Conservation (phyloP, 2,113 vertebrate genomes). For the Sisor rabdophorus region DNA sequence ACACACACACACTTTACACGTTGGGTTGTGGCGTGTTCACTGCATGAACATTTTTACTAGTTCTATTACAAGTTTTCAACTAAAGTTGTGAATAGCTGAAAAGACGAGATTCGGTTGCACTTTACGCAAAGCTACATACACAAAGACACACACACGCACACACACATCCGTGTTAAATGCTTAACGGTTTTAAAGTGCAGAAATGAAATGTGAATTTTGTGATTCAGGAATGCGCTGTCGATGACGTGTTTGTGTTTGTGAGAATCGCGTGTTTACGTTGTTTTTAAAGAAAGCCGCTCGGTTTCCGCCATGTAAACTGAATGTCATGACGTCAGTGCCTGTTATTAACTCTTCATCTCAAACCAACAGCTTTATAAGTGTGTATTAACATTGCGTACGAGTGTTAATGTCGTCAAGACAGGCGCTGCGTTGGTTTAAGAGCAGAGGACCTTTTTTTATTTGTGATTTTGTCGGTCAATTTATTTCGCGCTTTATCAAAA, state of each 20-base stretch:
- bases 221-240: slow-evolving; percentile 32
- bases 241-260: slow-evolving; percentile 24
- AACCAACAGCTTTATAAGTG: slow-evolving; percentile 25
- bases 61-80: slow-evolving; percentile 12
- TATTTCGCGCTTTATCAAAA: not conserved
- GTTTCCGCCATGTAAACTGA: slow-evolving; percentile 25
- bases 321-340: slow-evolving; percentile 31
- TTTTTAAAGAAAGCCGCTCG: slow-evolving; percentile 22
- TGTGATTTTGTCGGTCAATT: slow-evolving; percentile 10
- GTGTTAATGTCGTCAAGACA: slow-evolving; percentile 1
- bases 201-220: slow-evolving; percentile 38
- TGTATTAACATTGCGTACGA: not conserved
- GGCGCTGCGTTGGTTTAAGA: slow-evolving; percentile 17
- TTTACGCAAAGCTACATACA: slow-evolving; percentile 38
- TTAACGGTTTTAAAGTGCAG: slow-evolving; percentile 29
- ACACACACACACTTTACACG: slow-evolving; percentile 4
- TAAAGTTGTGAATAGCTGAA: slow-evolving; percentile 27
- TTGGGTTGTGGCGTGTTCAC: slow-evolving; percentile 15
- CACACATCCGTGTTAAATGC: slow-evolving; percentile 1
- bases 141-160: slow-evolving; percentile 8
- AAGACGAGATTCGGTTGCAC: slow-evolving; percentile 40
- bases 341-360: slow-evolving; percentile 21
- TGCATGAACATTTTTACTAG: slow-evolving; percentile 39
- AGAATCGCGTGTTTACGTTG: slow-evolving; percentile 17
- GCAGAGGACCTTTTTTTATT: not conserved